Conservation (phyloP, 2,113 vertebrate species). For the Gnathonemus echidnorhynchus region DNA sequence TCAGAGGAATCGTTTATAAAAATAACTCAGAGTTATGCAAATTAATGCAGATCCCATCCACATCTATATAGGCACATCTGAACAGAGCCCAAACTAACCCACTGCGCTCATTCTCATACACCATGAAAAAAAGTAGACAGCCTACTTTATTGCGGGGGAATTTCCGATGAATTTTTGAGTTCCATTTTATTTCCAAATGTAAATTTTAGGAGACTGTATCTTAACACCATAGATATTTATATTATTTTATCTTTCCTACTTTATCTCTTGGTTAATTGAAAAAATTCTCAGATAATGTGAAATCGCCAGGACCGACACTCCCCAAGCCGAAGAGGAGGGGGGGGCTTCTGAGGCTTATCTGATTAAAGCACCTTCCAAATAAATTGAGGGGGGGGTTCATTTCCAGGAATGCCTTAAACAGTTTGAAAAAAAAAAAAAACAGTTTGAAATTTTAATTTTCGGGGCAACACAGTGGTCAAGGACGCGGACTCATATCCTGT, state of each 20-base stretch:
- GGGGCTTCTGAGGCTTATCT: not conserved
- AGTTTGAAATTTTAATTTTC: not conserved
- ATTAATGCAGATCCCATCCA: conserved; percentile 31
- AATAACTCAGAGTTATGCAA: conserved; percentile 30
- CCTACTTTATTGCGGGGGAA: not conserved
- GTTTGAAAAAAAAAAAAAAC: not conserved
- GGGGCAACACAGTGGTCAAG: not conserved
- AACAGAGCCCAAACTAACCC: conserved; percentile 29
- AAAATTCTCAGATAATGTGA: not conserved
- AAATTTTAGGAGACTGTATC: not conserved
- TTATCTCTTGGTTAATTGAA: not conserved
- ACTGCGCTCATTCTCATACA: conserved; percentile 7
- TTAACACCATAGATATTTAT: not conserved
- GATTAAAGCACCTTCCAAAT: not conserved
- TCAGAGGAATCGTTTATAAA: conserved; percentile 26
- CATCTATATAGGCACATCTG: conserved; percentile 30
- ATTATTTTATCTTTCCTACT: not conserved
- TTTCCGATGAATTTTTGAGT: not conserved
- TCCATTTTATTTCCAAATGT: conserved; percentile 8
- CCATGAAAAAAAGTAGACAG: not conserved
- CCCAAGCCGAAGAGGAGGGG: not conserved
- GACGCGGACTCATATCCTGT: not conserved
- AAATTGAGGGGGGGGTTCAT: not conserved
- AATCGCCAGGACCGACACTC: not conserved
- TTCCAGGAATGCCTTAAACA: not conserved